These are phyloP conservation scores for Synergus japonicus DNA, from an alignment of 2,888 invertebrate species.

Conservation along the genomic window DNA sequence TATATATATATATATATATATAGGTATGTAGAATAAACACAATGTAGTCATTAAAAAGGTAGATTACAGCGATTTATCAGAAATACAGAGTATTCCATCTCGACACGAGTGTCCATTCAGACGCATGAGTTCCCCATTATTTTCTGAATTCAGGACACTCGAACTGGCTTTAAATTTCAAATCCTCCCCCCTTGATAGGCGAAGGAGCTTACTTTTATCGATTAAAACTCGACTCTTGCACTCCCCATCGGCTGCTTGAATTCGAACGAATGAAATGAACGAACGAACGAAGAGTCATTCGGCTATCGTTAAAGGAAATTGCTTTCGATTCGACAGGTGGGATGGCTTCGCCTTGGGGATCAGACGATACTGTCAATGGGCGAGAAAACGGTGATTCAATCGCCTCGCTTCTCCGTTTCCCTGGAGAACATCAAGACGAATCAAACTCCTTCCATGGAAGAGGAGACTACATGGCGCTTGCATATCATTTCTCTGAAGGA, in stretches of 20 bases:
- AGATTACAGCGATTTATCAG: slow-evolving; percentile 37
- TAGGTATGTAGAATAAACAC: slow-evolving; percentile 11
- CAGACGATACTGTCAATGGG: slow-evolving; percentile 87
- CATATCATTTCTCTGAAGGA: slow-evolving; percentile 86
- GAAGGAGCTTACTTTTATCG: slow-evolving; percentile 35
- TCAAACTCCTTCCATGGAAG: slow-evolving; percentile 76
- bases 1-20: no score
- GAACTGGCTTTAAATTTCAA: slow-evolving; percentile 32
- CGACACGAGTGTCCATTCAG: slow-evolving; percentile 35
- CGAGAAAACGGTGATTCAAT: slow-evolving; percentile 87
- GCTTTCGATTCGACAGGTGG: slow-evolving; percentile 80
- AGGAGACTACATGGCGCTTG: slow-evolving; percentile 86
- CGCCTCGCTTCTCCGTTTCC: slow-evolving; percentile 84
- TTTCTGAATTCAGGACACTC: slow-evolving; percentile 32
- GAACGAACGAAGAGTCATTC: slow-evolving; percentile 25
- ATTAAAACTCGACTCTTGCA: slow-evolving; percentile 35
- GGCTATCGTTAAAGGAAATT: slow-evolving; percentile 39
- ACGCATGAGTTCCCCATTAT: slow-evolving; percentile 35
- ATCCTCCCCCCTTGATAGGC: slow-evolving; percentile 11
- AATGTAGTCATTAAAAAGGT: slow-evolving; percentile 32
- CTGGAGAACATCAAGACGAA: slow-evolving; percentile 72
- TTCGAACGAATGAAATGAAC: background rate
- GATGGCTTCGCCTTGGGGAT: slow-evolving; percentile 87
- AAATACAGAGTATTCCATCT: slow-evolving; percentile 36
- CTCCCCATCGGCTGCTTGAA: slow-evolving; percentile 2